Evolutionary conservation across 92 coral and sea anemone species (phyloP).

Genomic region (Bergia sp.): DNA sequence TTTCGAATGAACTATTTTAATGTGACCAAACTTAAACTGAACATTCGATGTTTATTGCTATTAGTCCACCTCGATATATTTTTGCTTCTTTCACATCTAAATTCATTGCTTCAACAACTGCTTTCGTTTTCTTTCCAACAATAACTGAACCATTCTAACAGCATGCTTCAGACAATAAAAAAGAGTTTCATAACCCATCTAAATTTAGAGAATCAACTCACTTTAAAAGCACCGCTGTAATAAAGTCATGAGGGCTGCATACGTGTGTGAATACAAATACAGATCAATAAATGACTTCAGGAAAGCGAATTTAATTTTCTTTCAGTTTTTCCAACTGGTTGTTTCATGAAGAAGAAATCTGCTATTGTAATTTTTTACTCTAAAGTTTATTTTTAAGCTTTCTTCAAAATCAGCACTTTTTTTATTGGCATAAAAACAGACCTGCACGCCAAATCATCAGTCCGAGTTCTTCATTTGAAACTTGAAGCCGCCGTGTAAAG

Average conservation of each 20-base stretch:
- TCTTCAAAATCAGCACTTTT: not conserved
- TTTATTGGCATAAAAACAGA: not conserved
- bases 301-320: not conserved
- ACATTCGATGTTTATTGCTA: not conserved
- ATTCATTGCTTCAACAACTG: not conserved
- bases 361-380: too few species aligned
- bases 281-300: not conserved
- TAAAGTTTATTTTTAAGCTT: not conserved
- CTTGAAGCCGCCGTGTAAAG: not conserved
- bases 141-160: too few species aligned
- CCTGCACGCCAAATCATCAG: not conserved
- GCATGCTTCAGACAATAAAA: too few species aligned
- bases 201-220: too few species aligned
- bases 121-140: too few species aligned
- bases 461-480: not conserved
- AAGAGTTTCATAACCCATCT: too few species aligned
- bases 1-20: not conserved
- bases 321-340: too few species aligned
- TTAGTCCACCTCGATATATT: not conserved
- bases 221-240: too few species aligned
- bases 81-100: not conserved
- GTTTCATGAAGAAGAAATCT: not conserved
- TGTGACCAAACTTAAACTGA: not conserved
- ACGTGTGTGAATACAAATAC: not conserved
- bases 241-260: too few species aligned